Percentiles rank a stretch among this genome's conserved stretches.
Evolutionary conservation across 2,113 vertebrate genomes (phyloP).

Genomic region (Percopsis transmontana): DNA sequence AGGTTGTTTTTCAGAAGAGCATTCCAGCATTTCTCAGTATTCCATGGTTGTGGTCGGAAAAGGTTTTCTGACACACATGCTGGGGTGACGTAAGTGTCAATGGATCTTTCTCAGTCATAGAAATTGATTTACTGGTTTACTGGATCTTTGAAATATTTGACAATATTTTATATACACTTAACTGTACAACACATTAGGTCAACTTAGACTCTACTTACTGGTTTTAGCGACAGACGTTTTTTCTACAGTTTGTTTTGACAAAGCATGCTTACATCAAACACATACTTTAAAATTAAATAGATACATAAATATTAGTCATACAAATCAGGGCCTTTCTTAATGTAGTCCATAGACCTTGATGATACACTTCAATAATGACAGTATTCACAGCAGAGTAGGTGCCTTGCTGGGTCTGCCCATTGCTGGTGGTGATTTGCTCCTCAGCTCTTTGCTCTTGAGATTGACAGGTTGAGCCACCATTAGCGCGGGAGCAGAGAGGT

Average conservation of each 20-base stretch:
- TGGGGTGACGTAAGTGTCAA: no score
- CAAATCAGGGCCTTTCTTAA: background rate
- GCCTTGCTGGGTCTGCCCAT: slow-evolving; percentile 87
- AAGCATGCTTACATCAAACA: background rate
- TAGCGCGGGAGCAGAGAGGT: slow-evolving; percentile 89
- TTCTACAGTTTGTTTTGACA: background rate
- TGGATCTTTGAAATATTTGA: no score
- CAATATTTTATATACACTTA: no score
- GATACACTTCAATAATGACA: background rate
- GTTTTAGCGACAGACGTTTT: background rate
- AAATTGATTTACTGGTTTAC: no score
- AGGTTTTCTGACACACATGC: no score
- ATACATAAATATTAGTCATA: background rate
- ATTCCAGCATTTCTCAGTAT: no score
- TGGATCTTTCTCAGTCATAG: no score
- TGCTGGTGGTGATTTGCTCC: slow-evolving; percentile 79
- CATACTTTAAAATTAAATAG: background rate
- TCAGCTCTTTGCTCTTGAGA: slow-evolving; percentile 80
- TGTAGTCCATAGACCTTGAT: background rate
- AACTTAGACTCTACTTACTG: background rate
- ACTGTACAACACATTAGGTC: no score
- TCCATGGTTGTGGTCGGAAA: no score
- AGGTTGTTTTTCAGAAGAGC: no score
- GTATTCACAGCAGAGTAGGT: slow-evolving; percentile 88
- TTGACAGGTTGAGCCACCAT: slow-evolving; percentile 77